These are phyloP conservation scores for Endomychus coccineus DNA, from an alignment of 2,888 invertebrate genomes.

Conservation along the genomic window DNA sequence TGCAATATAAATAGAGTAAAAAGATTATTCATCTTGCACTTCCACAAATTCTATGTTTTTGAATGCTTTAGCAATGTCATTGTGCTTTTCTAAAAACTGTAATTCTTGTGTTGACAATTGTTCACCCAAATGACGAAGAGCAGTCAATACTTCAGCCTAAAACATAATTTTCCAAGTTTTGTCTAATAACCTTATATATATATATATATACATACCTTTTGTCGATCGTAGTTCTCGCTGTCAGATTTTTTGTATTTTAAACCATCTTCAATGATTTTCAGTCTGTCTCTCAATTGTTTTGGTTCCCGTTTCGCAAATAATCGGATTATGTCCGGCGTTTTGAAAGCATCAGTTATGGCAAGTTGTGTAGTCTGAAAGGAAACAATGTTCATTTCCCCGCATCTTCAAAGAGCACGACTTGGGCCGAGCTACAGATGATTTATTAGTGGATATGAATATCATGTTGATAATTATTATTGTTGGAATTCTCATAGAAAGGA, in stretches of 20 bases:
- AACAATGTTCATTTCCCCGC: no score
- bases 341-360: constrained; percentile 65
- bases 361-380: constrained; percentile 58
- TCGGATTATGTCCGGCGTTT: constrained; percentile 66
- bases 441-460: no score
- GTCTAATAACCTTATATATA: constrained; percentile 1
- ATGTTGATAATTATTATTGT: no score
- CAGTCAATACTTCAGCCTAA: constrained; percentile 46
- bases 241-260: constrained; percentile 53
- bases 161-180: constrained; percentile 21
- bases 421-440: no score
- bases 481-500: no score
- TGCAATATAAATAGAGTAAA: no score
- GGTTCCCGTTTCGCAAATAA: constrained; percentile 66
- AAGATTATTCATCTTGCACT: constrained; percentile 42
- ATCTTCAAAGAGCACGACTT: no score
- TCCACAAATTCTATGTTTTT: constrained; percentile 43
- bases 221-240: constrained; percentile 45
- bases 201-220: constrained; percentile 39
- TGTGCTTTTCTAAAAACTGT: constrained; percentile 45
- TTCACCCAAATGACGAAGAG: constrained; percentile 48
- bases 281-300: constrained; percentile 52
- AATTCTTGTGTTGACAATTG: constrained; percentile 45
- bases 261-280: constrained; percentile 54
- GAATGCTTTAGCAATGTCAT: constrained; percentile 37